Evolutionary conservation across 2,797 vertebrate genomes (phyloP).

Genomic region (Yasuhikotakia modesta): DNA sequence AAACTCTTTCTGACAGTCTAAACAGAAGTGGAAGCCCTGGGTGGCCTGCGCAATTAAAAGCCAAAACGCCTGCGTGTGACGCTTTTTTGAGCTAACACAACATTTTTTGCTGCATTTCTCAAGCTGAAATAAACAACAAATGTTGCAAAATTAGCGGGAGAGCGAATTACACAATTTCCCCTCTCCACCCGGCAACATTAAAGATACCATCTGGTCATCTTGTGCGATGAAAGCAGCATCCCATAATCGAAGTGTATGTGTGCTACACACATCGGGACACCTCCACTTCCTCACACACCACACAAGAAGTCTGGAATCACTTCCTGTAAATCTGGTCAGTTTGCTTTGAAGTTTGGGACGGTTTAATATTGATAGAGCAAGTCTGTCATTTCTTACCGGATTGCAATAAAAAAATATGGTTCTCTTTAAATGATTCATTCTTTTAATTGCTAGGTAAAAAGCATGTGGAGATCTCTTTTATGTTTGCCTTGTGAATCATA

Average conservation of each 20-base stretch:
- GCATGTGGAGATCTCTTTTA: slow-evolving; percentile 1
- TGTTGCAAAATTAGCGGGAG: slow-evolving; percentile 39
- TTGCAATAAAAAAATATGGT: not conserved
- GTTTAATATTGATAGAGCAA: not conserved
- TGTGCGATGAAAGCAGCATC: slow-evolving; percentile 21
- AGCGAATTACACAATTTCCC: slow-evolving; percentile 31
- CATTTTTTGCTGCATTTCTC: slow-evolving; percentile 16
- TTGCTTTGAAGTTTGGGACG: slow-evolving; percentile 1
- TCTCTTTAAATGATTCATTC: not conserved
- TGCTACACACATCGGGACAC: slow-evolving; percentile 3
- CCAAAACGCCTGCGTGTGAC: slow-evolving; percentile 23
- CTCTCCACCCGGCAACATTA: slow-evolving; percentile 20
- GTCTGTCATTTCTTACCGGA: slow-evolving; percentile 11
- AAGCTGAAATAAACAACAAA: slow-evolving; percentile 58
- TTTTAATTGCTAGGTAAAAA: not conserved
- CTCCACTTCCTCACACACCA: not conserved
- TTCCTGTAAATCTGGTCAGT: slow-evolving; percentile 19
- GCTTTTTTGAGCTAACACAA: slow-evolving; percentile 16
- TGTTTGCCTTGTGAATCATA: slow-evolving; percentile 35
- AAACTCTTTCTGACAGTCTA: slow-evolving; percentile 52
- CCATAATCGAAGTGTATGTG: not conserved
- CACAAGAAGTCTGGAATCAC: slow-evolving; percentile 11
- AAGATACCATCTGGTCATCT: slow-evolving; percentile 57
- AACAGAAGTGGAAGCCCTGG: slow-evolving; percentile 55
- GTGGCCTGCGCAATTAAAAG: slow-evolving; percentile 50